Evolutionary conservation across 2,797 vertebrate genomes (phyloP), one percentile per base, ranked within the genome.

Genomic region (Rhynchonycteris naso): DNA sequence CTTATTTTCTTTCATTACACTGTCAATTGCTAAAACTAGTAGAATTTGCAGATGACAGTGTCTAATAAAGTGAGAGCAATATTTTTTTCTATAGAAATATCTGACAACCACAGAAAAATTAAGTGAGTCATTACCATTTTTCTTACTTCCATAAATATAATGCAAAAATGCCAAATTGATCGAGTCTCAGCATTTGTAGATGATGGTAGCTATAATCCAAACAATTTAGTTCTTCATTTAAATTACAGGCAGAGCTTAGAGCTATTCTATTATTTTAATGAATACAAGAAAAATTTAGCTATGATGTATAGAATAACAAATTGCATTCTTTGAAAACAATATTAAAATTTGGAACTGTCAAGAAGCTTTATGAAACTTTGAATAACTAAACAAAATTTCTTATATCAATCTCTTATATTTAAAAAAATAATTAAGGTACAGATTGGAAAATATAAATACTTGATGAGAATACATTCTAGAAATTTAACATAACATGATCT

Each of bases 11-110:
- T 80, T 96, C 24, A 76, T 96, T 78, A 58, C 22, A 26, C 88
- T 97, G 97, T 96, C 94, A 95, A 6, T 88, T 92, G 81, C 83
- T 97, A 96, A 88, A 50, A 87, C 92, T 38, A 24, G 35, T 93
- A 90, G 72, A 69, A 84, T 98, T 97, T 97, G 84, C 43, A 97
- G 98, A 93, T 96, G 50, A 66, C 13, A 59, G 63, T 90, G 95
- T 97, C 92, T 90, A 96, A 95, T 80, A 76, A 96, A 97, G 68
- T 69, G 78, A 96, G 22, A 61, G 75, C 58, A 83, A 68, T 86
- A 85, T 88, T 86, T 7, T 54, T 95, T 96, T 96, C 78, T 96
- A 69, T 89, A 97, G 93, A 95, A 95, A 85, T 50, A 92, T 95
- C n/a, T 92, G 95, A 93, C 89, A 96, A 75, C 58, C 61, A 94